These are phyloP conservation scores for Myrmecophaga tridactyla DNA, from an alignment of 2,113 vertebrate species.

Conservation along the genomic window DNA sequence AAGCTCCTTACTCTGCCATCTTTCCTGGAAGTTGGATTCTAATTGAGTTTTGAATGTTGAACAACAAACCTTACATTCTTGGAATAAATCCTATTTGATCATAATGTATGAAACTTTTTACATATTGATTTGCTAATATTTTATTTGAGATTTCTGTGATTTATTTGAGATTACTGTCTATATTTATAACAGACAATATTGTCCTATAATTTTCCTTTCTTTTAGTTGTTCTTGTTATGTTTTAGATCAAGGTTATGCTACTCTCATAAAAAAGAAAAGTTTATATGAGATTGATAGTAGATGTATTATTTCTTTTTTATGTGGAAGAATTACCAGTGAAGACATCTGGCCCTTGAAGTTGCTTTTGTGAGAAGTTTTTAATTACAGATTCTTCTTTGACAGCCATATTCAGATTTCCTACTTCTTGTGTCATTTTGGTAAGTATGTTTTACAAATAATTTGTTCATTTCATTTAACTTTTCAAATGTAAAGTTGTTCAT, in stretches of 20 bases:
- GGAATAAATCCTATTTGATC: too few relatives aligned
- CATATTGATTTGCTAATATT: neutral
- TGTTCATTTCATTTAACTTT: neutral
- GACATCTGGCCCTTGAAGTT: neutral
- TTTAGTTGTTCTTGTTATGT: neutral
- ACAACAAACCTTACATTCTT: neutral
- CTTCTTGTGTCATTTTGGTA: neutral
- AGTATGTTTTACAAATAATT: neutral
- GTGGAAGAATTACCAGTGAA: neutral
- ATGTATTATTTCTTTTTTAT: neutral
- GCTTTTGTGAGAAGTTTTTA: too few relatives aligned
- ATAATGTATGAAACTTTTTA: neutral
- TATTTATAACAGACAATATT: neutral
- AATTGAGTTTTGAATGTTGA: neutral
- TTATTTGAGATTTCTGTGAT: neutral
- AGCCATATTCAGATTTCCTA: neutral
- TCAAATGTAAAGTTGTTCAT: neutral
- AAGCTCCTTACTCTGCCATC: too few relatives aligned
- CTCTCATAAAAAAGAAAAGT: neutral
- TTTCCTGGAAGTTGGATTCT: too few relatives aligned
- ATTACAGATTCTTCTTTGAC: neutral
- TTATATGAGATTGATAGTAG: neutral
- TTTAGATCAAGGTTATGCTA: neutral
- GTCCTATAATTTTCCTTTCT: neutral
- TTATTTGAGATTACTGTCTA: too few relatives aligned